These are phyloP conservation scores for Lordiphosa fenestrarum DNA, from an alignment of 2,888 invertebrate genomes.

Conservation along the genomic window DNA sequence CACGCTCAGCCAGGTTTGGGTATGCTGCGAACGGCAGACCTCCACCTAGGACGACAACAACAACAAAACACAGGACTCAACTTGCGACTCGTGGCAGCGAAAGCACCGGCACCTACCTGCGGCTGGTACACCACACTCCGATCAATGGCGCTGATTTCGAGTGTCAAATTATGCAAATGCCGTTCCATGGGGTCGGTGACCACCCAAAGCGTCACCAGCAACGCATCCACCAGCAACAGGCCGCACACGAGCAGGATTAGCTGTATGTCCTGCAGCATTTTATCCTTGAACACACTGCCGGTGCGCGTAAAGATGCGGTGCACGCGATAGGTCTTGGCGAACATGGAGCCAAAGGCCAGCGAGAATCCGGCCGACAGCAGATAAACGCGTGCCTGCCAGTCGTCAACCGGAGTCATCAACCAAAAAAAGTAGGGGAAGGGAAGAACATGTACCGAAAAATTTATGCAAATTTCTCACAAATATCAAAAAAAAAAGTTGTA, in stretches of 20 bases:
- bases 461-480: conserved; percentile 69
- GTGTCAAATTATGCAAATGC: conserved; percentile 89
- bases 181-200: conserved; percentile 92
- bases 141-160: conserved; percentile 88
- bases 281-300: conserved; percentile 92
- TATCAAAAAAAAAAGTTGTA: conserved; percentile 62
- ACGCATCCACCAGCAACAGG: conserved; percentile 89
- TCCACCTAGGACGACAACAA: conserved; percentile 84
- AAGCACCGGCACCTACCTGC: conserved; percentile 84
- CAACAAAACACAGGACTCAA: background rate
- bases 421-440: background rate
- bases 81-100: background rate
- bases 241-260: conserved; percentile 91
- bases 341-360: conserved; percentile 95
- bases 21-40: conserved; percentile 92
- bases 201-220: conserved; percentile 92
- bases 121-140: conserved; percentile 92
- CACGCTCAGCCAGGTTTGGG: conserved; percentile 93
- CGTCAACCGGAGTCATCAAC: background rate
- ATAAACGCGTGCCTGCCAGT: conserved; percentile 89
- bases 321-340: conserved; percentile 95
- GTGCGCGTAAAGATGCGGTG: conserved; percentile 94
- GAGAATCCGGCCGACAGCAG: conserved; percentile 94
- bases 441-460: conserved; percentile 42
- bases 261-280: conserved; percentile 94